A percentile compares a stretch with the other conserved stretches of the same genome.
phyloP scores from a whole-genome alignment of 2,113 vertebrate genomes.

The Phalacrocorax brasilianus region DNA sequence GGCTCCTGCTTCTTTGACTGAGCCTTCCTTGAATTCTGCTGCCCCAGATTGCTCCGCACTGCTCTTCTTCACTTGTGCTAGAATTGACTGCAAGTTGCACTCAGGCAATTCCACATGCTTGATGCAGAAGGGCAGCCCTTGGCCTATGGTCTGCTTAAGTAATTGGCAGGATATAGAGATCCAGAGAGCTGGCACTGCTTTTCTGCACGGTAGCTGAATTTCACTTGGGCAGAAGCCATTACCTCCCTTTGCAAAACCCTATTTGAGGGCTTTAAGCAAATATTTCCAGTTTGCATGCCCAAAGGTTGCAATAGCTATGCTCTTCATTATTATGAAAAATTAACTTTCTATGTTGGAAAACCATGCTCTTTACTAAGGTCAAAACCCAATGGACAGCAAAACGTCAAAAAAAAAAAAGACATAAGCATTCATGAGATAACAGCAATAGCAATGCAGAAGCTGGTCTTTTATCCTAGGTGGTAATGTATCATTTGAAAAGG shows the following conservation, averaged over 20 bases:
- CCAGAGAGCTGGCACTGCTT: neutral
- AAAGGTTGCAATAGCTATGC: neutral
- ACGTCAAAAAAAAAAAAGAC: neutral
- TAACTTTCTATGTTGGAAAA: neutral
- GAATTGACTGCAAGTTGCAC: neutral
- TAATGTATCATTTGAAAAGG: constrained; percentile 11
- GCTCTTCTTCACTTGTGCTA: neutral
- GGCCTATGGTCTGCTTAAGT: neutral
- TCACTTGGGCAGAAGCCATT: neutral
- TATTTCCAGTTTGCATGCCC: neutral
- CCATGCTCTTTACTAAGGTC: neutral
- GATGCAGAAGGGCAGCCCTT: neutral
- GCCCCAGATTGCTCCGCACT: neutral
- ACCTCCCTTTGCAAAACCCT: neutral
- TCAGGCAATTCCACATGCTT: neutral
- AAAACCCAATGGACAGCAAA: neutral
- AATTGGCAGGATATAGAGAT: neutral
- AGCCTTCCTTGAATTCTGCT: neutral
- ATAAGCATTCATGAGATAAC: neutral
- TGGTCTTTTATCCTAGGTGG: neutral
- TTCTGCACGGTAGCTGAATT: neutral
- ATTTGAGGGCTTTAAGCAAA: neutral
- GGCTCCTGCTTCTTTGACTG: neutral
- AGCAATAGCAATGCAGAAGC: neutral
- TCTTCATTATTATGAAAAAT: neutral